Evolutionary conservation across 2,797 vertebrate genomes (phyloP), one percentile per base, ranked within the genome.

Genomic region (Hoplostethus atlanticus): DNA sequence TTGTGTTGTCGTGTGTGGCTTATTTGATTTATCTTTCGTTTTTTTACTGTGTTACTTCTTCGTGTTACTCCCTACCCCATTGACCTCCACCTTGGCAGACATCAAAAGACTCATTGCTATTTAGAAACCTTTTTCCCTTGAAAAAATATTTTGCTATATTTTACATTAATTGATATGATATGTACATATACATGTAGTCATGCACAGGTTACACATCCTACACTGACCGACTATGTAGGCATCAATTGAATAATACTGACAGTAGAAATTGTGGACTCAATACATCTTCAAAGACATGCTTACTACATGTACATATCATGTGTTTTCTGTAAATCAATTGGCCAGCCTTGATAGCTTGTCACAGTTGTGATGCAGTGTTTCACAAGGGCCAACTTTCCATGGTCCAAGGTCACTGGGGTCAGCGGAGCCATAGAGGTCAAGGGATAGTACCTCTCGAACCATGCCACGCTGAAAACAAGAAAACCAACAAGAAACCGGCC

Each of bases 1-100:
- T 87, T 65, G 93, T 94, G 86, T 84, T 88, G 84, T 92, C n/a
- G 86, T 92, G 70, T 79, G 90, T 87, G 79, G 91, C 87, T 91
- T 91, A 80, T 70, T 81, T 51, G 48, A 55, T 71, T 69, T 70
- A 34, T 13, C 53, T 51, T 59, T 34, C 65, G 74, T 77, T 81
- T 82, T 71, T 46, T 44, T 66, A 81, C 77, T 76, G 84, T 91
- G 71, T 76, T 78, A 89, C 88, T 83, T 86, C 76, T 74, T 55
- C 16, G 61, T 88, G 82, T 80, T 58, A 40, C 81, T 91, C 84
- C 79, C 75, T 76, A 73, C 77, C 83, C 85, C 80, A 77, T 25
- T 61, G 91, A 88, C 91, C 90, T 88, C 83, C 73, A 62, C 91
- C 92, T 87, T 83, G 83, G 87, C 55, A 64, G 84, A 88, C 73